Evolutionary conservation across 2,113 vertebrate species (phyloP).

Genomic region (Passer montanus): DNA sequence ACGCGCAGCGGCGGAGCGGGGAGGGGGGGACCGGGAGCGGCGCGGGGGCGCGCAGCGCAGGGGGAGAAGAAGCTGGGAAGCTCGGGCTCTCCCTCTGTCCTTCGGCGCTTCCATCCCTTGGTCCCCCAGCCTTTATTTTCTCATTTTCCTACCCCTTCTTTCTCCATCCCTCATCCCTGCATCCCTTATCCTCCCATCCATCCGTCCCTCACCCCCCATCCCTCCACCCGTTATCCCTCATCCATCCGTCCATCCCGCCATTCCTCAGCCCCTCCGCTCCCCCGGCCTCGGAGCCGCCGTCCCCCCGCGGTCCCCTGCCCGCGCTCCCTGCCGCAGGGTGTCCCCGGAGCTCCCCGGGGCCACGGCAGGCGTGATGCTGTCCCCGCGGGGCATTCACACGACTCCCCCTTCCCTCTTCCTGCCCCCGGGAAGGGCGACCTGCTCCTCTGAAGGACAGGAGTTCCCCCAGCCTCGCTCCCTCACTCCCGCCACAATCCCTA

Average conservation of each 20-base stretch:
- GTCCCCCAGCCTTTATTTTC: not conserved
- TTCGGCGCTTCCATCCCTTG: not conserved
- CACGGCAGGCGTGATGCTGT: not conserved
- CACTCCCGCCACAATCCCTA: not conserved
- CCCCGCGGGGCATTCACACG: not conserved
- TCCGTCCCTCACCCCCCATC: not conserved
- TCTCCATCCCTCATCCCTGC: not conserved
- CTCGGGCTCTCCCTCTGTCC: not conserved
- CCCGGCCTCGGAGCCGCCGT: not conserved
- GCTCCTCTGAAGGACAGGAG: conserved; percentile 10
- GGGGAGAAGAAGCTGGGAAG: not conserved
- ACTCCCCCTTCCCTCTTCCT: not conserved
- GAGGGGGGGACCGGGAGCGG: not conserved
- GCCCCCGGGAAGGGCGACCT: not conserved
- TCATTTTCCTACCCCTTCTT: not conserved
- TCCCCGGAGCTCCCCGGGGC: not conserved
- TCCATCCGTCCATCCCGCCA: not conserved
- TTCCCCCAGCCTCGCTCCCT: not conserved
- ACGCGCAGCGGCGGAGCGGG: conserved; percentile 43
- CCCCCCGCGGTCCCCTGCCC: not conserved
- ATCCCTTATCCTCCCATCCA: not conserved
- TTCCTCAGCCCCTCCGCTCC: not conserved
- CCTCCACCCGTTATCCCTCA: not conserved
- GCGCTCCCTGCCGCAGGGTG: not conserved
- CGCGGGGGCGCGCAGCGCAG: not conserved